phyloP scores from a whole-genome alignment of 2,888 invertebrate genomes.

The Acanthosepion pharaonis region DNA sequence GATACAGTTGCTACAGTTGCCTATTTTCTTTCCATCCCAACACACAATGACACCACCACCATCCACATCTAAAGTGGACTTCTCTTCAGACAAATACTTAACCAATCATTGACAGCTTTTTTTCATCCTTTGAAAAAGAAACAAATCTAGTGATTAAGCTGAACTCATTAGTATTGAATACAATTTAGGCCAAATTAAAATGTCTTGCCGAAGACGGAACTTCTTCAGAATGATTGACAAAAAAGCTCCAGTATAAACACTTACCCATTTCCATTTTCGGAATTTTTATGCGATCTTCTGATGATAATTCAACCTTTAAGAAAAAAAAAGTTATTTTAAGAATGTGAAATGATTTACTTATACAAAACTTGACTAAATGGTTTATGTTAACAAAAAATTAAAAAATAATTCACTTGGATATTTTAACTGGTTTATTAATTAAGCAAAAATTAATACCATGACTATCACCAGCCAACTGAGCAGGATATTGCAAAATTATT shows the following conservation, averaged over 20 bases:
- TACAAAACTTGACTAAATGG: too few species aligned
- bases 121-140: not conserved
- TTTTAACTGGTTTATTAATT: too few species aligned
- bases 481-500: too few species aligned
- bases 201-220: not conserved
- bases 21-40: constrained; percentile 4
- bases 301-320: not conserved
- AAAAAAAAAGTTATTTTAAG: too few species aligned
- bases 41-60: not conserved
- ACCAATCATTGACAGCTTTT: constrained; percentile 25
- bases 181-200: not conserved
- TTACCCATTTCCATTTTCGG: constrained; percentile 46
- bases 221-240: constrained; percentile 6
- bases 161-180: not conserved
- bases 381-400: too few species aligned
- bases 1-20: not conserved
- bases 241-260: not conserved
- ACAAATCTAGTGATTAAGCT: not conserved
- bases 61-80: not conserved
- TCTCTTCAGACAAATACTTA: not conserved
- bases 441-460: too few species aligned
- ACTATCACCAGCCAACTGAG: too few species aligned
- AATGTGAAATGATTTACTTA: too few species aligned
- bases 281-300: constrained; percentile 35
- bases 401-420: too few species aligned